Conservation (phyloP, 1,140 invertebrate species). For the Ceratitis capitata region DNA sequence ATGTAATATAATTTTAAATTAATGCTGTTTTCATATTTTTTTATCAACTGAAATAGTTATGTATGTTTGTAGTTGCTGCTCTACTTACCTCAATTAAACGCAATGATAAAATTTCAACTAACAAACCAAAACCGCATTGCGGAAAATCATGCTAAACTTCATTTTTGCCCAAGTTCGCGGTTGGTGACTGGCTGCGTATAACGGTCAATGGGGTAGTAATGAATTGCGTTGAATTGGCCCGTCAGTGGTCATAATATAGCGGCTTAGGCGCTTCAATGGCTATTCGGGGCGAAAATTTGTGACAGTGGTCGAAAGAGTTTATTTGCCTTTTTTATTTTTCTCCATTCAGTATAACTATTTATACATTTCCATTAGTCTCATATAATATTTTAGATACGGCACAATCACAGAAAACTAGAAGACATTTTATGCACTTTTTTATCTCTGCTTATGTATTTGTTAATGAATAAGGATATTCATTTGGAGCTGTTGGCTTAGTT, state of each 20-base stretch:
- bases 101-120: slow-evolving; percentile 22
- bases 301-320: not conserved
- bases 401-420: not conserved
- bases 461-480: not conserved
- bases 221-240: slow-evolving; percentile 29
- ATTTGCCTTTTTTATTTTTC: not conserved
- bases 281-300: slow-evolving; percentile 5
- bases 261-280: not conserved
- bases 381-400: not conserved
- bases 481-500: not conserved
- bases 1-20: too few species aligned
- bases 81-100: slow-evolving; percentile 14
- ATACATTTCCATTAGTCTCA: not conserved
- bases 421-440: not conserved
- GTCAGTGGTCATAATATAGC: not conserved
- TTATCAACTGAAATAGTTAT: too few species aligned
- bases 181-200: not conserved
- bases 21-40: too few species aligned
- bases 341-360: not conserved
- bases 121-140: not conserved
- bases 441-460: too few species aligned
- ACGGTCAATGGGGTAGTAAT: slow-evolving; percentile 24
- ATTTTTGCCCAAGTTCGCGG: not conserved
- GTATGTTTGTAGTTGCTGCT: not conserved
- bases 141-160: slow-evolving; percentile 1